phyloP scores from a whole-genome alignment of 2,888 invertebrate genomes.

The Pheosia tremula region DNA sequence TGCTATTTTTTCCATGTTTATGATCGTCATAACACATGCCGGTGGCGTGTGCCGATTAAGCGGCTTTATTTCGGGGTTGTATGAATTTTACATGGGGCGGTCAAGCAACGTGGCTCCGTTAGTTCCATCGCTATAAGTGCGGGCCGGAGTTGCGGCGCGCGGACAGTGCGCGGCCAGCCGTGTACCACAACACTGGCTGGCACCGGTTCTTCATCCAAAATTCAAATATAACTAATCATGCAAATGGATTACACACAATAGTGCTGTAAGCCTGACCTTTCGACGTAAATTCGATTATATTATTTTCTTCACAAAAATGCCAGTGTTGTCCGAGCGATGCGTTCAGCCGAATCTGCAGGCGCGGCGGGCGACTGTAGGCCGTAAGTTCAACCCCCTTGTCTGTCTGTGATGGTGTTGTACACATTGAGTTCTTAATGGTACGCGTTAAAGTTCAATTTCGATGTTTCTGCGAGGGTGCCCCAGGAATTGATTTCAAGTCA shows the following conservation, averaged over 20 bases:
- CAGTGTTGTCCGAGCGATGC: conserved; percentile 71
- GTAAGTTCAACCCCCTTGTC: conserved; percentile 67
- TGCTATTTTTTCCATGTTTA: conserved; percentile 43
- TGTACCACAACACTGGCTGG: conserved; percentile 74
- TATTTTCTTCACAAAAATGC: conserved; percentile 58
- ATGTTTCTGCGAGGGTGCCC: conserved; percentile 33
- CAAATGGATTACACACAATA: conserved; percentile 64
- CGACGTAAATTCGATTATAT: conserved; percentile 37
- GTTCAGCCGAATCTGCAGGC: conserved; percentile 64
- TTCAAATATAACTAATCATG: conserved; percentile 49
- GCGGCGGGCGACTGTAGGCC: conserved; percentile 63
- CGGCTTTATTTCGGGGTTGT: conserved; percentile 64
- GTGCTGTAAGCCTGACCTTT: conserved; percentile 69
- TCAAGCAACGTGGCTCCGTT: conserved; percentile 59
- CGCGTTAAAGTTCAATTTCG: conserved; percentile 35
- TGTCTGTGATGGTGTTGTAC: conserved; percentile 42
- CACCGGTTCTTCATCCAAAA: conserved; percentile 53
- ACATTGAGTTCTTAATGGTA: conserved; percentile 45
- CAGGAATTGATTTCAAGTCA: conserved; percentile 47
- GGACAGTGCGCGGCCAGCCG: conserved; percentile 80
- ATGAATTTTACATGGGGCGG: conserved; percentile 73
- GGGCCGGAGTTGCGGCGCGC: conserved; percentile 58
- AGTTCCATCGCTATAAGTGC: conserved; percentile 71
- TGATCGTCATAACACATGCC: conserved; percentile 59
- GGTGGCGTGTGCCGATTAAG: conserved; percentile 53